A percentile compares a stretch with the other conserved stretches of the same genome.
phyloP scores from a whole-genome alignment of 2,888 invertebrate species.

The Himalopsyche tibetana region DNA sequence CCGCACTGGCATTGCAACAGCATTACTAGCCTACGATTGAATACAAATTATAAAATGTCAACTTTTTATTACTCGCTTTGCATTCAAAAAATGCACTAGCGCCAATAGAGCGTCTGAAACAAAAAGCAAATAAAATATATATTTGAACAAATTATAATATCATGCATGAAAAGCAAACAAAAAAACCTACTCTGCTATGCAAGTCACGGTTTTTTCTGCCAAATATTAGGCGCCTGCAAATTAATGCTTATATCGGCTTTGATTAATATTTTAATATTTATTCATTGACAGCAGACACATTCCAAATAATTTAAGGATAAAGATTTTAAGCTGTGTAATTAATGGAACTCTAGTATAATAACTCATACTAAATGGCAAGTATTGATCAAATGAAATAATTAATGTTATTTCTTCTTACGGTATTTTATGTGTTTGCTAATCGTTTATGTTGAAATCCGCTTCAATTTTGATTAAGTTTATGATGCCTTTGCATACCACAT shows the following conservation, averaged over 20 bases:
- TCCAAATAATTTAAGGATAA: slow-evolving; percentile 13
- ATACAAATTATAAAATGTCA: slow-evolving; percentile 12
- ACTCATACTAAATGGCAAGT: too few relatives aligned
- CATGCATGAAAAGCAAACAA: slow-evolving; percentile 22
- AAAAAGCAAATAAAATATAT: not conserved
- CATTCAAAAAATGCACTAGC: slow-evolving; percentile 22
- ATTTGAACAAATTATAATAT: slow-evolving; percentile 14
- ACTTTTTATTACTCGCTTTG: not conserved
- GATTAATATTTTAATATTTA: slow-evolving; percentile 11
- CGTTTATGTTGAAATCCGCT: too few relatives aligned
- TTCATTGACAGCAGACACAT: slow-evolving; percentile 19
- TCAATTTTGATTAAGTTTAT: too few relatives aligned
- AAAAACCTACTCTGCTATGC: slow-evolving; percentile 17
- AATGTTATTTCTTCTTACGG: too few relatives aligned
- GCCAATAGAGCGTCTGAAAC: slow-evolving; percentile 7
- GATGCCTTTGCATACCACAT: too few relatives aligned
- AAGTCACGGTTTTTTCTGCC: slow-evolving; percentile 31
- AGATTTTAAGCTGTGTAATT: slow-evolving; percentile 22
- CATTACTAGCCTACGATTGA: not conserved
- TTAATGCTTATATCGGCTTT: not conserved
- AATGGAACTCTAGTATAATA: not conserved
- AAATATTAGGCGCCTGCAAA: slow-evolving; percentile 28
- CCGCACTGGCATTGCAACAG: not conserved
- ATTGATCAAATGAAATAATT: too few relatives aligned
- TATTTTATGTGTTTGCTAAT: too few relatives aligned